Percentiles rank a stretch among this genome's conserved stretches.
Evolutionary conservation across 2,113 vertebrate genomes (phyloP).

Genomic region (Neomonachus schauinslandi): DNA sequence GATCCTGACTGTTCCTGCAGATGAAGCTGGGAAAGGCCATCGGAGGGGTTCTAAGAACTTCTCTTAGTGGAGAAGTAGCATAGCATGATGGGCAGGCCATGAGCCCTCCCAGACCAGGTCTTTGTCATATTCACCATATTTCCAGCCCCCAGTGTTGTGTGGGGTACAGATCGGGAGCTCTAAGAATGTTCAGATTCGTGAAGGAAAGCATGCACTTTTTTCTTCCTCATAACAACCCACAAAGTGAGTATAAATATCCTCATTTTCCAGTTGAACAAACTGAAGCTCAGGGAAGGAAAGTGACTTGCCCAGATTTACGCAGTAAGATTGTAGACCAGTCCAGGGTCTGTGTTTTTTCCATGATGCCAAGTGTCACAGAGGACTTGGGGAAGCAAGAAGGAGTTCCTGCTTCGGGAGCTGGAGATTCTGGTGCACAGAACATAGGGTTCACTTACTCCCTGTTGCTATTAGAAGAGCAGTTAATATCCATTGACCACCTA

Average conservation of each 20-base stretch:
- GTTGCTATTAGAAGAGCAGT: accelerated
- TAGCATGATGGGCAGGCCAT: accelerated
- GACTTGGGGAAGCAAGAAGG: not conserved
- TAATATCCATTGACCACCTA: accelerated
- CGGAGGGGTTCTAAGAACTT: accelerated
- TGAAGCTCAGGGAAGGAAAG: not conserved
- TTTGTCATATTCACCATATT: accelerated
- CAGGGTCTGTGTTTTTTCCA: too few relatives aligned
- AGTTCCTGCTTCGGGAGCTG: not conserved
- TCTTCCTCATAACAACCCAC: too few relatives aligned
- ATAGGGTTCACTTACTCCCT: accelerated
- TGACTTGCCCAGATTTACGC: not conserved
- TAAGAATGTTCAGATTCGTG: not conserved
- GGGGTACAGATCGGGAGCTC: not conserved
- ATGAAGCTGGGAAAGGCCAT: not conserved
- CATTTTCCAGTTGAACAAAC: not conserved
- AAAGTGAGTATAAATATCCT: not conserved
- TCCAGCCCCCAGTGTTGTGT: accelerated
- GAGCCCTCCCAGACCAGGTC: not conserved
- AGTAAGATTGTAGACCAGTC: not conserved
- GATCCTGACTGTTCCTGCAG: not conserved
- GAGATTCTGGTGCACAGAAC: accelerated
- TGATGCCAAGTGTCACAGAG: accelerated
- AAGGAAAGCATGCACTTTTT: accelerated
- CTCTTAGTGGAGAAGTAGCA: not conserved